phyloP scores from a whole-genome alignment of 2,797 vertebrate genomes.

The Megaceryle alcyon region DNA sequence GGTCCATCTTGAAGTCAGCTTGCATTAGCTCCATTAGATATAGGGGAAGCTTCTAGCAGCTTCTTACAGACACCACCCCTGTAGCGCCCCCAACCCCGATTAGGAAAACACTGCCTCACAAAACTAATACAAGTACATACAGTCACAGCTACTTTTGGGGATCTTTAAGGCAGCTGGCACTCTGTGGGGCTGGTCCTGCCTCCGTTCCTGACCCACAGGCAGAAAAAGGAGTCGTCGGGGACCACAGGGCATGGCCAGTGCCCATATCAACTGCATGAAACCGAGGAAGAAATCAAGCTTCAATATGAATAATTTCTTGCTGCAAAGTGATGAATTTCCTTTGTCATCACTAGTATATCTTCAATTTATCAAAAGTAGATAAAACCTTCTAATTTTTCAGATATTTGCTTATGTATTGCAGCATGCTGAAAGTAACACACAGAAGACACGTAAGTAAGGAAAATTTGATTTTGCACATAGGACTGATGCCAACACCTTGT shows the following conservation, averaged over 20 bases:
- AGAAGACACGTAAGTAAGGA: background rate
- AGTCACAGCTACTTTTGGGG: background rate
- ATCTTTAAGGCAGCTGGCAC: background rate
- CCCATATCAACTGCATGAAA: constrained; percentile 19
- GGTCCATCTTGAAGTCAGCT: background rate
- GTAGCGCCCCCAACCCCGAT: background rate
- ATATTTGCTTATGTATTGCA: background rate
- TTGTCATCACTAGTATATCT: background rate
- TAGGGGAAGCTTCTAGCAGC: background rate
- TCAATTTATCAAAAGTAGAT: background rate
- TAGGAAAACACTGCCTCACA: background rate
- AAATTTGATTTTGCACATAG: background rate
- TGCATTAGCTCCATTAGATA: background rate
- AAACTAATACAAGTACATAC: background rate
- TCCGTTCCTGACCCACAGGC: background rate
- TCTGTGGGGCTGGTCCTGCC: background rate
- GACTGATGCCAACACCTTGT: background rate
- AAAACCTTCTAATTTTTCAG: background rate
- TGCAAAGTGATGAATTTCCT: background rate
- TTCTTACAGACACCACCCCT: background rate
- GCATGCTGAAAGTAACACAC: background rate
- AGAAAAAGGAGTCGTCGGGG: background rate
- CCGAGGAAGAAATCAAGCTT: background rate
- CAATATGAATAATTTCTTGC: background rate
- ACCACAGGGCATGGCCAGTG: background rate